These are phyloP conservation scores for Spisula subtruncata DNA, from an alignment of 2,888 invertebrate genomes.

Conservation along the genomic window DNA sequence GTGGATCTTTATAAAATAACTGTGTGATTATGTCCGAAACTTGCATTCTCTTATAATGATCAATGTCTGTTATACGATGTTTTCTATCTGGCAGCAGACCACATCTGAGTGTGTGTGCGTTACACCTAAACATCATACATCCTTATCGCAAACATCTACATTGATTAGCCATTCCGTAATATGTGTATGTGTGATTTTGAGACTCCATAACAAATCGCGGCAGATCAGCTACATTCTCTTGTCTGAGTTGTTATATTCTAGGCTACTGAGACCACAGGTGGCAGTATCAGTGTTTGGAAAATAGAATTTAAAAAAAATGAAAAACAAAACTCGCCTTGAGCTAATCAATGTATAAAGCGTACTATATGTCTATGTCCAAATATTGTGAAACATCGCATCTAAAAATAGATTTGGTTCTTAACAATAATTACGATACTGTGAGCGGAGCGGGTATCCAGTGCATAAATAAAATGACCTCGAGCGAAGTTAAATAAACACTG, in stretches of 20 bases:
- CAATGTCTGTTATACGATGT: not conserved
- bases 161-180: not conserved
- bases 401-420: too few relatives aligned
- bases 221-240: not conserved
- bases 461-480: too few relatives aligned
- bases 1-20: not conserved
- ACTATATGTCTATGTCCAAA: too few relatives aligned
- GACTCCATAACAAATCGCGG: not conserved
- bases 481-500: too few relatives aligned
- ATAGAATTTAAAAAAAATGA: too few relatives aligned
- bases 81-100: not conserved
- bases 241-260: not conserved
- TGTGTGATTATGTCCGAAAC: not conserved
- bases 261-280: too few relatives aligned
- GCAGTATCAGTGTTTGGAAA: too few relatives aligned
- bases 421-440: too few relatives aligned
- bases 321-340: too few relatives aligned
- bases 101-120: not conserved
- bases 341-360: too few relatives aligned
- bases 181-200: not conserved
- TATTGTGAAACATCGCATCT: too few relatives aligned
- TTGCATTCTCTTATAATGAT: not conserved
- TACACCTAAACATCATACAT: slow-evolving; percentile 1
- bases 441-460: too few relatives aligned
- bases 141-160: not conserved